A percentile compares a stretch with the other conserved stretches of the same genome.
These are phyloP conservation scores for Iselma pallidipennis DNA, from an alignment of 2,888 invertebrate species.

Conservation along the genomic window DNA sequence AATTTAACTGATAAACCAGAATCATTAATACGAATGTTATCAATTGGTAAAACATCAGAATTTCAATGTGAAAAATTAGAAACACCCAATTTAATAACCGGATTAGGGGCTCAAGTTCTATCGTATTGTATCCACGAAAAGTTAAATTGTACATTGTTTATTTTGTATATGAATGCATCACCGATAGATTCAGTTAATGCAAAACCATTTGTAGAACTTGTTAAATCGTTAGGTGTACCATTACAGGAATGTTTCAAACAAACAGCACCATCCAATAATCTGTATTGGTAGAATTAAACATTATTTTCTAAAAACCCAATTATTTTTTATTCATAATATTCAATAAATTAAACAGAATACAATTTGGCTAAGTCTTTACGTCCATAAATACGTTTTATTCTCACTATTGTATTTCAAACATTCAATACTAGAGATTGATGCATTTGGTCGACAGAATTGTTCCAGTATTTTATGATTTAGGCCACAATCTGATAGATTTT, in stretches of 20 bases:
- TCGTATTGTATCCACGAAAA: conserved; percentile 44
- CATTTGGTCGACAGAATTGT: conserved; percentile 67
- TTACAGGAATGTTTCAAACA: conserved; percentile 25
- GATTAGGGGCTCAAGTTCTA: conserved; percentile 48
- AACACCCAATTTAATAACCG: conserved; percentile 51
- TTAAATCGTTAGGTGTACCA: conserved; percentile 32
- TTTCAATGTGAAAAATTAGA: conserved; percentile 41
- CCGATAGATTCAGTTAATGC: conserved; percentile 50
- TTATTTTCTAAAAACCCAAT: too few species aligned
- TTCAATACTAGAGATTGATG: conserved; percentile 62
- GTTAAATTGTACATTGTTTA: conserved; percentile 43
- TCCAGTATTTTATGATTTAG: conserved; percentile 66
- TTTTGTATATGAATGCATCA: conserved; percentile 46
- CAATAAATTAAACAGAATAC: conserved; percentile 4
- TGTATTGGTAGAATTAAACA: conserved; percentile 36
- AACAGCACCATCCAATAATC: conserved; percentile 30
- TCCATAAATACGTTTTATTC: conserved; percentile 63
- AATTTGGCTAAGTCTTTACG: conserved; percentile 42
- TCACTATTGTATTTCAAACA: conserved; percentile 67
- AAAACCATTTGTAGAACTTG: conserved; percentile 41
- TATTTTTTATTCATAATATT: background rate
- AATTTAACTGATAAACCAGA: conserved; percentile 31
- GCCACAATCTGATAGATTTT: conserved; percentile 88
- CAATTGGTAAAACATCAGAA: conserved; percentile 26
- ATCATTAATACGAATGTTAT: conserved; percentile 41